A percentile compares a stretch with the other conserved stretches of the same genome.
Evolutionary conservation across 2,113 vertebrate species (phyloP).

Genomic region (Suricata suricatta): DNA sequence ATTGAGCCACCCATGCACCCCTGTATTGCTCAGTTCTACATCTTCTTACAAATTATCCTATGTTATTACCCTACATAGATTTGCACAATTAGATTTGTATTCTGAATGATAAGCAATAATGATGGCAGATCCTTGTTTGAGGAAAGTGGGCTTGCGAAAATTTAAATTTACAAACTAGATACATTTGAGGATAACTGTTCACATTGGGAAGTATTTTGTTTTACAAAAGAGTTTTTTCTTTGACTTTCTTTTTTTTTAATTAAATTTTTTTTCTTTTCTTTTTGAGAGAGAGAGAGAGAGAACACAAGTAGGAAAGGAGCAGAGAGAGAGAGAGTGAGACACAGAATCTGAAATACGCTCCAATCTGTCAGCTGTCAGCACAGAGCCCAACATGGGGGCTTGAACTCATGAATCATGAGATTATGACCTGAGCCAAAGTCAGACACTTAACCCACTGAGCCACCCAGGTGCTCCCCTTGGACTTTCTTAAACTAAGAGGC

Average conservation of each 20-base stretch:
- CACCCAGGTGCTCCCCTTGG: background rate
- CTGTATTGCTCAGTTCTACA: background rate
- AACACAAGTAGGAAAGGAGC: too few relatives aligned
- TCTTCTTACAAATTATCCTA: background rate
- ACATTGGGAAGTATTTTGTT: constrained; percentile 33
- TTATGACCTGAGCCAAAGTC: too few relatives aligned
- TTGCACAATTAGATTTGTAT: background rate
- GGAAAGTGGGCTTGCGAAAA: background rate
- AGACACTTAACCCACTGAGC: too few relatives aligned
- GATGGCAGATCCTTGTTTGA: background rate
- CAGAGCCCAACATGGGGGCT: too few relatives aligned
- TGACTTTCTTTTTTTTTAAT: background rate
- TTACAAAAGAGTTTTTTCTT: background rate
- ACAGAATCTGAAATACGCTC: too few relatives aligned
- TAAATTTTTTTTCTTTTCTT: too few relatives aligned
- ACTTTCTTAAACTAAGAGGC: background rate
- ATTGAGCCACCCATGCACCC: too few relatives aligned
- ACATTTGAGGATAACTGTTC: background rate
- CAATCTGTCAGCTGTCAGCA: too few relatives aligned
- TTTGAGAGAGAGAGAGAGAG: too few relatives aligned
- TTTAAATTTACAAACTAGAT: background rate
- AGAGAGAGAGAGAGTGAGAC: too few relatives aligned
- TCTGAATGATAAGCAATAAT: background rate
- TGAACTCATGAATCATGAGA: too few relatives aligned
- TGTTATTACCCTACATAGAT: background rate